Evolutionary conservation across 2,888 invertebrate genomes (phyloP).

Genomic region (Anoplius nigerrimus): DNA sequence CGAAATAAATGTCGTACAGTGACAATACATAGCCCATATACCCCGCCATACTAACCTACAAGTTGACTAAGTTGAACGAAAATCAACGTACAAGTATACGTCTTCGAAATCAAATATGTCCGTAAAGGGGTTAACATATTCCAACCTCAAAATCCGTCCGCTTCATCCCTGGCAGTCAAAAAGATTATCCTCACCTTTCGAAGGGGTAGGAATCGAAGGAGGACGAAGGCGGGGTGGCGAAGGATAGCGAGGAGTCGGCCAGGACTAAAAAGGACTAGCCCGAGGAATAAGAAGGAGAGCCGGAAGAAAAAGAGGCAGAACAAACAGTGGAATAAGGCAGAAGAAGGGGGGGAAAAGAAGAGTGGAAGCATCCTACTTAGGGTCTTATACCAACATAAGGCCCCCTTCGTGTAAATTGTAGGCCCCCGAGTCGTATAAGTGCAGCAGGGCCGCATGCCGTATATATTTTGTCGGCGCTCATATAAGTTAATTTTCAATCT

Average conservation of each 20-base stretch:
- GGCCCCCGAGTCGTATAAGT: constrained; percentile 65
- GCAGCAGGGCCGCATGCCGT: constrained; percentile 53
- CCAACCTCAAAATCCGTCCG: too few relatives aligned
- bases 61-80: too few relatives aligned
- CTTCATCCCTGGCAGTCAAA: too few relatives aligned
- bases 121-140: too few relatives aligned
- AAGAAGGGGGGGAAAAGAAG: constrained; percentile 29
- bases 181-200: too few relatives aligned
- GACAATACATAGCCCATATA: too few relatives aligned
- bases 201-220: not conserved
- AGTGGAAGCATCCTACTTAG: constrained; percentile 53
- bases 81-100: too few relatives aligned
- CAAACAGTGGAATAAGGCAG: constrained; percentile 27
- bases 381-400: constrained; percentile 64
- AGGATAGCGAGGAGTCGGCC: constrained; percentile 5
- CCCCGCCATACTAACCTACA: too few relatives aligned
- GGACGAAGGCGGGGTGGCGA: not conserved
- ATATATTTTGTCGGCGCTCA: constrained; percentile 74
- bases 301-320: constrained; percentile 5
- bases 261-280: constrained; percentile 5
- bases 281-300: constrained; percentile 9
- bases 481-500: constrained; percentile 76
- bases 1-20: too few relatives aligned
- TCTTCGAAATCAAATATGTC: too few relatives aligned
- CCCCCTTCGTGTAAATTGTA: constrained; percentile 69